Conservation (phyloP, 2,113 vertebrate species). For the Lota lota region DNA sequence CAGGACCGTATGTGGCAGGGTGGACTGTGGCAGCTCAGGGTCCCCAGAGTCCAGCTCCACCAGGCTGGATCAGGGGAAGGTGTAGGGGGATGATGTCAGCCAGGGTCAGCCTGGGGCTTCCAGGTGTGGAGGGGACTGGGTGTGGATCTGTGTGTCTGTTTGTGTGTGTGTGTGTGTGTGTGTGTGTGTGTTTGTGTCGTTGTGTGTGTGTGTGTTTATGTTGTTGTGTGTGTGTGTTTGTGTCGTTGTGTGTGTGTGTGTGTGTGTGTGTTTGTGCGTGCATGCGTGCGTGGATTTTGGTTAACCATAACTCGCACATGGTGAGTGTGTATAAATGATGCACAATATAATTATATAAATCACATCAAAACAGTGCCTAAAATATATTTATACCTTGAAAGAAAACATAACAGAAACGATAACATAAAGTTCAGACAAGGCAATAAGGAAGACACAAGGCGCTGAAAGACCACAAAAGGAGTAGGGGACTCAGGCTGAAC, state of each 20-base stretch:
- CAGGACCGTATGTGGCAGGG: neutral
- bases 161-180: neutral
- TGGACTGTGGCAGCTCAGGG: neutral
- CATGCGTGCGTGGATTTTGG: neutral
- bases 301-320: too few species aligned
- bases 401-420: too few species aligned
- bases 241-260: too few species aligned
- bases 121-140: neutral
- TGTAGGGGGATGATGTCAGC: constrained; percentile 27
- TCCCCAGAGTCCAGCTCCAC: neutral
- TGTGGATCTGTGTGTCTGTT: neutral
- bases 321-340: constrained; percentile 7
- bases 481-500: too few species aligned
- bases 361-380: too few species aligned
- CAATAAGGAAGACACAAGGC: too few species aligned
- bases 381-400: too few species aligned
- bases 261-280: neutral
- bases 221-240: neutral
- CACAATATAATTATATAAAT: too few species aligned
- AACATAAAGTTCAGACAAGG: too few species aligned
- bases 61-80: constrained; percentile 18
- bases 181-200: neutral
- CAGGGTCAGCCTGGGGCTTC: constrained; percentile 24
- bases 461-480: too few species aligned
- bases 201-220: neutral